These are phyloP conservation scores for Pogonomyrmex barbatus DNA, from an alignment of 1,140 invertebrate genomes.

Conservation along the genomic window DNA sequence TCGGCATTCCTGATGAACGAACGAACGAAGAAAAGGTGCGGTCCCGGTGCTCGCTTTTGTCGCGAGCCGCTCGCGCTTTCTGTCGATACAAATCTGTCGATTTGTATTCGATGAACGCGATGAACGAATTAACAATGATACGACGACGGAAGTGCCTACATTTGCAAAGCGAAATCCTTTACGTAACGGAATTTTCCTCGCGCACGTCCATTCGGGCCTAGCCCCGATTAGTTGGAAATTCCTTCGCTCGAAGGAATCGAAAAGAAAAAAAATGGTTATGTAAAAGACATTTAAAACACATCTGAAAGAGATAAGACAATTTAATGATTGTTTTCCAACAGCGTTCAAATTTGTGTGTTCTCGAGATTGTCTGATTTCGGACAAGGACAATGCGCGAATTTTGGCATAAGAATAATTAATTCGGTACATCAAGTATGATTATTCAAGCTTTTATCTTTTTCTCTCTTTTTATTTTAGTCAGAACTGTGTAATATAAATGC, in stretches of 20 bases:
- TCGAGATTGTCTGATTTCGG: neutral
- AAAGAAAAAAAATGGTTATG: neutral
- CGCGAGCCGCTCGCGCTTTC: constrained; percentile 7
- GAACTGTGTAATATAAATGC: neutral
- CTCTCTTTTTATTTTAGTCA: neutral
- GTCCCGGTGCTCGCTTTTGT: neutral
- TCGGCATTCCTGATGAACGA: neutral
- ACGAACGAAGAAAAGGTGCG: neutral
- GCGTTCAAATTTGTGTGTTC: neutral
- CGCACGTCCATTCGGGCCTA: neutral
- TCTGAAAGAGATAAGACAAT: neutral
- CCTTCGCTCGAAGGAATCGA: neutral
- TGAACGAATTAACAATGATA: constrained; percentile 7
- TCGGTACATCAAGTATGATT: neutral
- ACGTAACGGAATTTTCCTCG: constrained; percentile 22
- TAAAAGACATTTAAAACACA: neutral
- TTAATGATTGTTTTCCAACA: neutral
- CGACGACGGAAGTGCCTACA: neutral
- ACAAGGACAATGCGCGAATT: neutral
- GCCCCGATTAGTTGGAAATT: neutral
- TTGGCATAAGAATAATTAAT: neutral
- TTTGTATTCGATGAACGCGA: neutral
- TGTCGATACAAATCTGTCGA: neutral
- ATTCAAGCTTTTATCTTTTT: neutral
- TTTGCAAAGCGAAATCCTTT: constrained; percentile 39